phyloP scores from a whole-genome alignment of 2,888 invertebrate species.

The Protodeltote pygarga region DNA sequence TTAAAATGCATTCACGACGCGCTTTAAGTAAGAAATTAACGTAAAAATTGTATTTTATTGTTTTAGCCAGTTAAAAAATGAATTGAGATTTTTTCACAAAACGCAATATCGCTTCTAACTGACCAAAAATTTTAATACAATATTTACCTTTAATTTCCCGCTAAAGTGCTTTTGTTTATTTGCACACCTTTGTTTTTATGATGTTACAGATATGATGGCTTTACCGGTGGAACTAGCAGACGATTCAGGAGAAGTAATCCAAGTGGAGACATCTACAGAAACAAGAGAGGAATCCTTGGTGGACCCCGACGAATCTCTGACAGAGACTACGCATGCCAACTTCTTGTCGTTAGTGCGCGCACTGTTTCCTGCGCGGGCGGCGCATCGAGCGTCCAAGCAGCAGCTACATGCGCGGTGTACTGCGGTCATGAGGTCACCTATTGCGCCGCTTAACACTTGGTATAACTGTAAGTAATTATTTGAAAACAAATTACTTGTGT shows the following conservation, averaged over 20 bases:
- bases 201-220: slow-evolving; percentile 90
- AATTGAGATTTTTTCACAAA: no score
- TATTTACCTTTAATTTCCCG: no score
- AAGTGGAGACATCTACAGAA: slow-evolving; percentile 64
- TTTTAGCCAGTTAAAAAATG: no score
- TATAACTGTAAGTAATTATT: slow-evolving; percentile 84
- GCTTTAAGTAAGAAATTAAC: no score
- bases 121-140: no score
- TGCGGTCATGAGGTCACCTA: slow-evolving; percentile 92
- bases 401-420: slow-evolving; percentile 91
- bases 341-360: slow-evolving; percentile 96
- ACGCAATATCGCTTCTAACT: no score
- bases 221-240: slow-evolving; percentile 92
- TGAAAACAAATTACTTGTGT: no score
- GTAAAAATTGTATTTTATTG: no score
- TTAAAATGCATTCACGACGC: no score
- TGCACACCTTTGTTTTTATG: no score
- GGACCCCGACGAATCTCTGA: slow-evolving; percentile 82
- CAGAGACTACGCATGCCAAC: slow-evolving; percentile 93
- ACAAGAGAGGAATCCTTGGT: slow-evolving; percentile 48
- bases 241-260: slow-evolving; percentile 74
- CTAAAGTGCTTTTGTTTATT: no score
- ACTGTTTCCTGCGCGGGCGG: slow-evolving; percentile 94
- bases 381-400: slow-evolving; percentile 93
- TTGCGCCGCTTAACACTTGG: slow-evolving; percentile 94